Evolutionary conservation across 2,113 vertebrate species (phyloP).

Genomic region (Athene noctua): DNA sequence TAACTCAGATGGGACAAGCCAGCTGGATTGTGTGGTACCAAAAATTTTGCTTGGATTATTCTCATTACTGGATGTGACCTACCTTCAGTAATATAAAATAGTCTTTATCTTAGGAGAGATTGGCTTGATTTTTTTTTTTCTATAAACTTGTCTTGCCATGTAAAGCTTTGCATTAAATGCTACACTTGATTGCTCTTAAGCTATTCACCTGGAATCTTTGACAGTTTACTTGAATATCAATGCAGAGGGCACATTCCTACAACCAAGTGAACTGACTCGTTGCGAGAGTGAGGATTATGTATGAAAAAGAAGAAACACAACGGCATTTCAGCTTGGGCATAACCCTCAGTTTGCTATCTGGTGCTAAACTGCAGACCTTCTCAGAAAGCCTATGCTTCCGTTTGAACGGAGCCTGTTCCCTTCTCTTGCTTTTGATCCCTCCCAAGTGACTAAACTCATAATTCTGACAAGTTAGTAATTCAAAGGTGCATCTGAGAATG

Average conservation of each 20-base stretch:
- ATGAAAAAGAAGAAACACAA: background rate
- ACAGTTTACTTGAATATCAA: background rate
- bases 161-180: slow-evolving; percentile 52
- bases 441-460: background rate
- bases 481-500: background rate
- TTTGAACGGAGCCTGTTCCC: background rate
- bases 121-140: background rate
- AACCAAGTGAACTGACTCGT: background rate
- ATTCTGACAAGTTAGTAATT: background rate
- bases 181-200: background rate
- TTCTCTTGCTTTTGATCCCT: background rate
- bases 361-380: background rate
- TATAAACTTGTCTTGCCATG: slow-evolving; percentile 22
- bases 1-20: background rate
- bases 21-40: slow-evolving; percentile 42
- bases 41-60: slow-evolving; percentile 39
- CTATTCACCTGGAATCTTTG: slow-evolving; percentile 15
- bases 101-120: slow-evolving; percentile 25
- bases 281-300: background rate
- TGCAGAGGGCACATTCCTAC: background rate
- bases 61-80: slow-evolving; percentile 10
- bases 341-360: background rate
- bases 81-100: slow-evolving; percentile 46
- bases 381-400: background rate
- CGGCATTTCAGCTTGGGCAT: background rate